Percentiles rank a stretch among this genome's conserved stretches.
These are phyloP conservation scores for Erithacus rubecula DNA, from an alignment of 2,797 vertebrate species.

Conservation along the genomic window DNA sequence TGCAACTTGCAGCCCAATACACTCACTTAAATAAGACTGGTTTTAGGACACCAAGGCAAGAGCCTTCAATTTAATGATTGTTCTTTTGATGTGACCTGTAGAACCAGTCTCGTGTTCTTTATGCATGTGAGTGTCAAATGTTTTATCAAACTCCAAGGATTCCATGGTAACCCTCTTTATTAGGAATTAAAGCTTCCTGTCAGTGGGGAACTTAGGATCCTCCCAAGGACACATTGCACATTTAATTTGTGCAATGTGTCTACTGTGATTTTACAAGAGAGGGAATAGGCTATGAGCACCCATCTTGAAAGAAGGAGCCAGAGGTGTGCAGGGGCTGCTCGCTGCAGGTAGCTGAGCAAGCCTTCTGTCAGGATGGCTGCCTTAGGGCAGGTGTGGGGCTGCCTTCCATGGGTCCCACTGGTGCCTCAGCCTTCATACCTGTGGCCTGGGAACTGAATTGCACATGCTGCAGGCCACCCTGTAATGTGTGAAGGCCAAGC, in stretches of 20 bases:
- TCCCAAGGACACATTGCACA: neutral
- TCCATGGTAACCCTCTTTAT: neutral
- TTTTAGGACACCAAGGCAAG: neutral
- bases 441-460: neutral
- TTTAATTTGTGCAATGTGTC: neutral
- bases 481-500: neutral
- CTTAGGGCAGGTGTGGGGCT: neutral
- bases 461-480: neutral
- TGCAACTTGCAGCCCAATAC: neutral
- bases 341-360: neutral
- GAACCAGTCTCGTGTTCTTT: neutral
- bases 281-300: neutral
- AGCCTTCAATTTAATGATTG: neutral
- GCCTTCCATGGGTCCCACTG: neutral
- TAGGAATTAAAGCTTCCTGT: neutral
- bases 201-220: neutral
- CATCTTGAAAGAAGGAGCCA: neutral
- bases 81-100: neutral
- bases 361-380: neutral
- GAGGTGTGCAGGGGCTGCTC: neutral
- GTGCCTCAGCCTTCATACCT: neutral
- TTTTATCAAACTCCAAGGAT: neutral
- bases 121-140: neutral
- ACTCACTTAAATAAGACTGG: neutral
- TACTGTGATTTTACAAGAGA: neutral